Evolutionary conservation across 2,888 invertebrate species (phyloP), one percentile per base, ranked within the genome.

Genomic region (Drosophila quinaria): DNA sequence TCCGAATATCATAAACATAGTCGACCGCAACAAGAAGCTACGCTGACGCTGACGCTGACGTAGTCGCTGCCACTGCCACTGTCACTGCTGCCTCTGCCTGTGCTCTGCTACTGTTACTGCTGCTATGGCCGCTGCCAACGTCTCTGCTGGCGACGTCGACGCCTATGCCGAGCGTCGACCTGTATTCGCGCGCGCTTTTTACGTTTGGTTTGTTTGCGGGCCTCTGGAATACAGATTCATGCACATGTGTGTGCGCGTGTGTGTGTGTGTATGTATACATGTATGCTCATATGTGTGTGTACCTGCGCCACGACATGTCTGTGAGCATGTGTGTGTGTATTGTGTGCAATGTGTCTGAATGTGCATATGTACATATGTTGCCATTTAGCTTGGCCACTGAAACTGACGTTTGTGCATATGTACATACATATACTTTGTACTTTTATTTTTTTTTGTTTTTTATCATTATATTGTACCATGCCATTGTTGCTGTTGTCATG

Each of bases 171-270:
- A 88, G 84, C 84, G 89, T 88, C 84, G 84, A 84, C 84, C 87
- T 88, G 89, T 89, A 84, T 84, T 88, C 87, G 87, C 89, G 89
- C 83, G 84, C 89, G 89, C 87, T 88, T 84, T 84, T 84, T 86
- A 87, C 72, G 71, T 89, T 84, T 80, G 89, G 76, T 77, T 62
- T 58, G 80, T 64, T 67, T 80, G 73, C 64, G 39, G 50, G 66
- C 54, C 75, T 54, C 25, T 49, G 51, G 35, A 17, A 39, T 33
- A 67, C 49, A 55, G 47, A 51, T 59, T 17, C 46, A 37, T 64
- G 22, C 44, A 17, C 37, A 25, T 33, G 33, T 17, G 3, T 33
- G 6, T 29, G 17, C 37, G 59, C 59, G 15, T 33, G n/a, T 4
- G 33, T 17, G 3, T 33, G 6, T 29, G 17, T 41, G 59, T 62